A percentile compares a stretch with the other conserved stretches of the same genome.
These are phyloP conservation scores for Dicranocentrus wangi DNA, from an alignment of 2,888 invertebrate genomes.

Conservation along the genomic window DNA sequence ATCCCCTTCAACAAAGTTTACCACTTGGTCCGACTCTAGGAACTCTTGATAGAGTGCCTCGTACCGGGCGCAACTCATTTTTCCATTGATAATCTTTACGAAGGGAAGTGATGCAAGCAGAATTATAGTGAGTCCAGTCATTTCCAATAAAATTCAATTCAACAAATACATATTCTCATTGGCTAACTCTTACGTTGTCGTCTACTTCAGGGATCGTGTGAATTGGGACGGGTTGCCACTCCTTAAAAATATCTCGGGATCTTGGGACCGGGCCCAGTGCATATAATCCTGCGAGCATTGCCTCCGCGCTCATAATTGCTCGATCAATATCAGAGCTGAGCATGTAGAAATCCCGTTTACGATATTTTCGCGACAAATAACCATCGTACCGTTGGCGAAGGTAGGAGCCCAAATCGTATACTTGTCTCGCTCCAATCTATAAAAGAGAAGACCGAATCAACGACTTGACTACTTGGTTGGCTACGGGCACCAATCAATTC, in stretches of 20 bases:
- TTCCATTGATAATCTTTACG: slow-evolving; percentile 19
- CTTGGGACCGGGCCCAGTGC: slow-evolving; percentile 81
- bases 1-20: slow-evolving; percentile 78
- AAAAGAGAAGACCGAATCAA: not conserved
- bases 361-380: slow-evolving; percentile 74
- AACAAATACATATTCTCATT: not conserved
- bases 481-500: too few relatives aligned
- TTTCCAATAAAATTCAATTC: too few relatives aligned
- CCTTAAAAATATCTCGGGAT: slow-evolving; percentile 78
- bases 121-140: too few relatives aligned
- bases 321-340: slow-evolving; percentile 87
- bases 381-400: slow-evolving; percentile 82
- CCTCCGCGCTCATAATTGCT: slow-evolving; percentile 89
- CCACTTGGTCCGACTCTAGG: slow-evolving; percentile 77
- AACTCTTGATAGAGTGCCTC: slow-evolving; percentile 78
- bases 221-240: slow-evolving; percentile 74
- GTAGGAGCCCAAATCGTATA: slow-evolving; percentile 82
- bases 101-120: too few relatives aligned
- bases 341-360: slow-evolving; percentile 75
- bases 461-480: too few relatives aligned
- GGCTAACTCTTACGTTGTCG: slow-evolving; percentile 65
- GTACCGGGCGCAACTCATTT: slow-evolving; percentile 80
- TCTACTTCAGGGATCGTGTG: slow-evolving; percentile 63
- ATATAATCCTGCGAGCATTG: slow-evolving; percentile 82
- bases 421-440: slow-evolving; percentile 74